Evolutionary conservation across 2,797 vertebrate species (phyloP).

Genomic region (Alectoris magna): DNA sequence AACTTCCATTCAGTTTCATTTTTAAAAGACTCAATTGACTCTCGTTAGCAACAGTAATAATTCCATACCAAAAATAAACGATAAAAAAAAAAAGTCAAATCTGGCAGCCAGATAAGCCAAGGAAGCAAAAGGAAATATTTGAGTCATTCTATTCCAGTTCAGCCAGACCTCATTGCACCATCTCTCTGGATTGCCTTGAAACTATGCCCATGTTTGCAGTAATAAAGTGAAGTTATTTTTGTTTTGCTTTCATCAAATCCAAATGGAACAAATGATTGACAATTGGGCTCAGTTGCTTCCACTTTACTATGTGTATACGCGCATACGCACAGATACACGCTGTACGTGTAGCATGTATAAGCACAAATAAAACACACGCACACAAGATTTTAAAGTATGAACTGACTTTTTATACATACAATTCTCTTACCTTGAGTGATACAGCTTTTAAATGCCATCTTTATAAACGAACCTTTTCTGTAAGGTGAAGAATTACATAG

Average conservation of each 20-base stretch:
- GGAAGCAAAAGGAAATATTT: slow-evolving; percentile 48
- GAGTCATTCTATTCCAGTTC: slow-evolving; percentile 48
- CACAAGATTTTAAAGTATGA: not conserved
- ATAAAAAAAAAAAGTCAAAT: slow-evolving; percentile 13
- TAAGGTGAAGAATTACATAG: not conserved
- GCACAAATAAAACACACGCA: not conserved
- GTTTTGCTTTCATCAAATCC: not conserved
- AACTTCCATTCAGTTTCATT: not conserved
- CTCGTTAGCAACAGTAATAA: slow-evolving; percentile 19
- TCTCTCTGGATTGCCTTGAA: slow-evolving; percentile 42
- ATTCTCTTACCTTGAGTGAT: not conserved
- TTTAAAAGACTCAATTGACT: slow-evolving; percentile 10
- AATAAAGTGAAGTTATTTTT: slow-evolving; percentile 42
- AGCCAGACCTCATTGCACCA: slow-evolving; percentile 18
- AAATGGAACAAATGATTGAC: slow-evolving; percentile 20
- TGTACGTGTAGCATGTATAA: not conserved
- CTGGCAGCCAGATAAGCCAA: slow-evolving; percentile 49
- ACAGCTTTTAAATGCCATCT: not conserved
- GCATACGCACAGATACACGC: not conserved
- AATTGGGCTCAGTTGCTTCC: not conserved
- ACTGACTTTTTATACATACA: not conserved
- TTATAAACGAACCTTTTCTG: not conserved
- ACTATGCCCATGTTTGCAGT: slow-evolving; percentile 12
- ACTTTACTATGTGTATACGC: not conserved
- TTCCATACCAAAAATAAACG: not conserved